Percentiles rank a stretch among this genome's conserved stretches.
Evolutionary conservation across 2,797 vertebrate species (phyloP).

Genomic region (Muscicapa striata): DNA sequence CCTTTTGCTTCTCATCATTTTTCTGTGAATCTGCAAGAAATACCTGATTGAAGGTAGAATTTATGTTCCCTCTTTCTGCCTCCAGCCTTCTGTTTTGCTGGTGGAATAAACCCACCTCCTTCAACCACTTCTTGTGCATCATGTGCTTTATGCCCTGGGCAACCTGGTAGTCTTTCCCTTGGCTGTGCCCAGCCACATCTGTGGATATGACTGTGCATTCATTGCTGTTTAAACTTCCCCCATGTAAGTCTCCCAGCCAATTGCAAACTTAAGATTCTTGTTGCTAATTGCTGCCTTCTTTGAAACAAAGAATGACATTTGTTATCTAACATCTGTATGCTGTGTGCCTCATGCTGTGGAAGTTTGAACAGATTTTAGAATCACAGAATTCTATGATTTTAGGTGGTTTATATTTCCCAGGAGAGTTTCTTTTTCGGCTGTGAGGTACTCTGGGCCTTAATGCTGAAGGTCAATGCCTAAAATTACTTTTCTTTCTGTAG

Average conservation of each 20-base stretch:
- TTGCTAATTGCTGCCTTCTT: background rate
- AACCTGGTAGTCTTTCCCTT: background rate
- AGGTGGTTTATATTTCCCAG: background rate
- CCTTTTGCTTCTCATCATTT: background rate
- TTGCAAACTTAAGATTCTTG: background rate
- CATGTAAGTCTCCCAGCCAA: accelerated
- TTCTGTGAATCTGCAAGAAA: background rate
- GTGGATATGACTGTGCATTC: background rate
- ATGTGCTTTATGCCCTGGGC: accelerated
- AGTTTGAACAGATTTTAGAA: background rate
- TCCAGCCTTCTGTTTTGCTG: background rate
- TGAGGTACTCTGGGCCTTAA: background rate
- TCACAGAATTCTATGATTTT: background rate
- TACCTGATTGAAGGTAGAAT: background rate
- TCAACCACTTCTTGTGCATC: background rate
- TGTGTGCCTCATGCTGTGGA: background rate
- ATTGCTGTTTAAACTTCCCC: background rate
- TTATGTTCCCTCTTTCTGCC: background rate
- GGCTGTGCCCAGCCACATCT: background rate
- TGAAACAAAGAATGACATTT: background rate
- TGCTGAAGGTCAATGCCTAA: background rate
- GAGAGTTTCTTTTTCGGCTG: background rate
- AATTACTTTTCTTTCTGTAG: background rate
- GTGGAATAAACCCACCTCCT: background rate
- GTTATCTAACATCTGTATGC: background rate